Conservation (phyloP, 2,888 invertebrate genomes). For the Nomada fabriciana region DNA sequence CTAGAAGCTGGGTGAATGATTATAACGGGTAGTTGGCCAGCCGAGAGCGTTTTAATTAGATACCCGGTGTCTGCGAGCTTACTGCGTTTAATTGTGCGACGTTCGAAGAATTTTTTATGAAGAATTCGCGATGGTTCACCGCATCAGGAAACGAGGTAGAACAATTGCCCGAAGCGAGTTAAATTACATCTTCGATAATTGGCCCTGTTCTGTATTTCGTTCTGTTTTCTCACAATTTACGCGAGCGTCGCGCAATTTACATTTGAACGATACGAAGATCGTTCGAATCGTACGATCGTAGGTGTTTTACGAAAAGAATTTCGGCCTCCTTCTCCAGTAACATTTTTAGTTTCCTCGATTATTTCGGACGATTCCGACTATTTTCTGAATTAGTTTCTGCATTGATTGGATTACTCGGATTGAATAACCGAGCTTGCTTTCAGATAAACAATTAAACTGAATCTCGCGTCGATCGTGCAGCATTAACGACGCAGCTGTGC, state of each 20-base stretch:
- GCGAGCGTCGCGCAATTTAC: neutral
- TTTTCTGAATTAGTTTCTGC: slow-evolving; percentile 16
- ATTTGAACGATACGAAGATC: too few relatives aligned
- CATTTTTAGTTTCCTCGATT: neutral
- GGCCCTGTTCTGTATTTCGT: neutral
- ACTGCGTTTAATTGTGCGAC: slow-evolving; percentile 10
- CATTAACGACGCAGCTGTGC: slow-evolving; percentile 16
- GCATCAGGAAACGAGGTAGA: neutral
- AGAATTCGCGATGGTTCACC: neutral
- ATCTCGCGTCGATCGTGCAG: slow-evolving; percentile 9
- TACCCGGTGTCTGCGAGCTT: neutral
- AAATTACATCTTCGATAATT: slow-evolving; percentile 13
- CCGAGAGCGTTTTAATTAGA: slow-evolving; percentile 34
- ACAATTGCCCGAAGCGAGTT: neutral
- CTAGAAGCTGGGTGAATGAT: slow-evolving; percentile 5
- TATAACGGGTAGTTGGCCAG: slow-evolving; percentile 25
- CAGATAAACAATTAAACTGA: slow-evolving; percentile 29
- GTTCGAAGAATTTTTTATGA: neutral
- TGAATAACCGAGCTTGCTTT: neutral
- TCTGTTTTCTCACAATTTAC: neutral
- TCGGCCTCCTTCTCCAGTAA: neutral
- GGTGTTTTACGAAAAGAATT: neutral
- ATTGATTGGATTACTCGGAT: slow-evolving; percentile 17
- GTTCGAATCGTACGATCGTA: too few relatives aligned
- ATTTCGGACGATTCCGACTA: neutral